Evolutionary conservation across 2,888 invertebrate species (phyloP).

Genomic region (Thymelicus lineola): DNA sequence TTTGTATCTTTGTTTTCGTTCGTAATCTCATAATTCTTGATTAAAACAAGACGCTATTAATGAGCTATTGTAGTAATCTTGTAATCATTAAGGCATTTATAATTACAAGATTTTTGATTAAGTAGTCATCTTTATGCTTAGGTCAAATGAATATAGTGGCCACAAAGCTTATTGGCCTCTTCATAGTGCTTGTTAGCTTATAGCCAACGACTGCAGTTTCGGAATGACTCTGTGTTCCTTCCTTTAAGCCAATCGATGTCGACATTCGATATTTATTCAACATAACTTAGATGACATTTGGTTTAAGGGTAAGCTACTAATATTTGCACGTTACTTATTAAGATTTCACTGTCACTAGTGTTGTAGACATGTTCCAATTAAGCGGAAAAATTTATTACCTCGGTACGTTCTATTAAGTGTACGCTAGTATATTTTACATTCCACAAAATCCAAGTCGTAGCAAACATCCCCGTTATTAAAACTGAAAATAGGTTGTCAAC

Average conservation of each 20-base stretch:
- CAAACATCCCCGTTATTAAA: slow-evolving; percentile 4
- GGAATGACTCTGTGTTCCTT: no score
- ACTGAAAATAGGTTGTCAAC: slow-evolving; percentile 13
- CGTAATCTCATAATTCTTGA: neutral
- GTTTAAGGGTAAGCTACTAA: no score
- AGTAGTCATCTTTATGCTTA: no score
- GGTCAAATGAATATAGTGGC: no score
- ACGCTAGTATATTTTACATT: slow-evolving; percentile 1
- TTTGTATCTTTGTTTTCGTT: slow-evolving; percentile 5
- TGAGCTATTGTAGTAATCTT: neutral
- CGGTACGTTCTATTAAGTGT: neutral
- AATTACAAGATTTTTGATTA: neutral
- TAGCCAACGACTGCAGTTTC: no score
- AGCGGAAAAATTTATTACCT: neutral
- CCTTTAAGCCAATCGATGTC: no score
- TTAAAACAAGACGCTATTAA: neutral
- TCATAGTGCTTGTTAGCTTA: no score
- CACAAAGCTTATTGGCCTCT: no score
- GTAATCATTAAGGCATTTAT: neutral
- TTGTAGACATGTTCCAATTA: neutral
- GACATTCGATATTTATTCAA: no score
- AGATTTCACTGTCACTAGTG: no score
- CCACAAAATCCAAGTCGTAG: slow-evolving; percentile 10
- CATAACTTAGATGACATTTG: no score
- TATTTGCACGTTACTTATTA: no score